Percentiles rank a stretch among this genome's conserved stretches.
Conservation (phyloP, 2,797 vertebrate species). For the Dermochelys coriacea region DNA sequence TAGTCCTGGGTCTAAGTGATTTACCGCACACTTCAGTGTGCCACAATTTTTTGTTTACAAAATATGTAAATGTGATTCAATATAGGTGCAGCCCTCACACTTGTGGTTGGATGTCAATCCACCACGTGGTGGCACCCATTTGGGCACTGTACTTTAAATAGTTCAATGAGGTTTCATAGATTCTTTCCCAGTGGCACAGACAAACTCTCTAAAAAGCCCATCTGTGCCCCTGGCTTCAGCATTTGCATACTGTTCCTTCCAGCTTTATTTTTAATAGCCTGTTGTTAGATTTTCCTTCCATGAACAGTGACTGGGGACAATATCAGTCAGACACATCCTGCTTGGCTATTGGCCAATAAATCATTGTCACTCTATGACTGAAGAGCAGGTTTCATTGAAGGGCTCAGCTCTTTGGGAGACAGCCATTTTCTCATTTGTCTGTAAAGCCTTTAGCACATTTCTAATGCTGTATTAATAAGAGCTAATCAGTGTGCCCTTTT, state of each 20-base stretch:
- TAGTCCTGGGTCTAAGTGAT: not conserved
- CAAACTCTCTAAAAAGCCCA: not conserved
- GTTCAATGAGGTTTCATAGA: not conserved
- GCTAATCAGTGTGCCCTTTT: constrained; percentile 37
- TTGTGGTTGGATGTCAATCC: not conserved
- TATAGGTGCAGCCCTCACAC: not conserved
- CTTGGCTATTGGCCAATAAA: constrained; percentile 56
- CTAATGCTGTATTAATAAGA: constrained; percentile 53
- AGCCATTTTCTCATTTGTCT: constrained; percentile 55
- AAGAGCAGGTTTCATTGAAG: constrained; percentile 55
- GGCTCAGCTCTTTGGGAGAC: constrained; percentile 21
- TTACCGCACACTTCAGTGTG: not conserved
- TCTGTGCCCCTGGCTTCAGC: not conserved
- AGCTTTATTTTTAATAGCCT: not conserved
- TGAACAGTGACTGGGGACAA: not conserved
- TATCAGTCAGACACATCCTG: constrained; percentile 35
- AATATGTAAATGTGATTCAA: not conserved
- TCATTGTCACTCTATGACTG: constrained; percentile 23
- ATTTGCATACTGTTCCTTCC: not conserved
- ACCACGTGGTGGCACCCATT: not conserved
- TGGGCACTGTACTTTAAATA: not conserved
- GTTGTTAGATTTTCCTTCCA: not conserved
- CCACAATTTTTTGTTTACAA: not conserved
- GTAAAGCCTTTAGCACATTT: constrained; percentile 52
- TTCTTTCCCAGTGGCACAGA: not conserved